phyloP scores from a whole-genome alignment of 2,113 vertebrate species.

The Uropsilus gracilis region DNA sequence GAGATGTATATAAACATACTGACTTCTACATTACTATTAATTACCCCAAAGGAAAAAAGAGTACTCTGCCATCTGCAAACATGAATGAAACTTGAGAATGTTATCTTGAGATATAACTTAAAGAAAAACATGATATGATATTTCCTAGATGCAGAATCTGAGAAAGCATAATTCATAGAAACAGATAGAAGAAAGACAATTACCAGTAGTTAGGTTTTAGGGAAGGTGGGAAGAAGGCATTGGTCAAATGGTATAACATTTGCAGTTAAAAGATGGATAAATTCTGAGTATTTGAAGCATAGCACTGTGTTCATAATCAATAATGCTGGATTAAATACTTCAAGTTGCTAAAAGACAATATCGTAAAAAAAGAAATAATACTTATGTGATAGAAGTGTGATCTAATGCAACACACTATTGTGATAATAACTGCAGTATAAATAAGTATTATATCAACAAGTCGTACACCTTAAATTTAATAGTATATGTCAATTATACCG shows the following conservation, averaged over 20 bases:
- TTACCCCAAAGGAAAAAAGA: too few species aligned
- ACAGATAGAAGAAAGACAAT: too few species aligned
- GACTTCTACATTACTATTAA: too few species aligned
- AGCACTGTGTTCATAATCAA: neutral
- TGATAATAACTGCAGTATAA: neutral
- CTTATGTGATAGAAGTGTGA: neutral
- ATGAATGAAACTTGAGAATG: too few species aligned
- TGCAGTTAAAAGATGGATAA: neutral
- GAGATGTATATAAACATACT: too few species aligned
- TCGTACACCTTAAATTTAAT: neutral
- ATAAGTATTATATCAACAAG: neutral
- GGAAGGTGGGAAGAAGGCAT: neutral
- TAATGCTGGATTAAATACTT: neutral
- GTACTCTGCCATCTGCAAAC: too few species aligned
- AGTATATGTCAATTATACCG: neutral
- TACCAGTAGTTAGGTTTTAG: too few species aligned
- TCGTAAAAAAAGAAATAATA: neutral
- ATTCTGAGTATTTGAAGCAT: neutral
- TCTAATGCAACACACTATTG: neutral
- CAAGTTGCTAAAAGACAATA: neutral
- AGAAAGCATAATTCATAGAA: too few species aligned
- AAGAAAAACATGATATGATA: too few species aligned
- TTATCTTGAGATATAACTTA: too few species aligned
- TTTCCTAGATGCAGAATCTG: too few species aligned
- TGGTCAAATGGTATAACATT: neutral